These are phyloP conservation scores for Sceloporus tristichus DNA, from an alignment of 2,113 vertebrate genomes.

Conservation along the genomic window DNA sequence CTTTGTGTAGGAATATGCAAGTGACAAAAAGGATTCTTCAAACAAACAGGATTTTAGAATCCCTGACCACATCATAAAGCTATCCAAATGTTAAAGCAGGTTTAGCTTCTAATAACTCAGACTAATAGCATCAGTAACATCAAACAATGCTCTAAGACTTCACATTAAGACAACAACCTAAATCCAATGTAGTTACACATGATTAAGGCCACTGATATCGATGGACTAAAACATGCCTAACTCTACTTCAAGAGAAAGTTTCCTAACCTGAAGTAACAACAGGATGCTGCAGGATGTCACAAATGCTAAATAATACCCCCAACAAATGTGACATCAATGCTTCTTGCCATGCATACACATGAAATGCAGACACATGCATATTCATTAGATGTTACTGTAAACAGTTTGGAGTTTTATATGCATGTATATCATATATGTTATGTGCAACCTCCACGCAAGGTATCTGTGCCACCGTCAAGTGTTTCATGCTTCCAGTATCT, in stretches of 20 bases:
- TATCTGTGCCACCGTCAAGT: neutral
- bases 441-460: neutral
- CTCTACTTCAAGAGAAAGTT: neutral
- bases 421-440: neutral
- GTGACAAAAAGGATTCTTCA: neutral
- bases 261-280: neutral
- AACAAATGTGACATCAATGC: neutral
- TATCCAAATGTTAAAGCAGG: neutral
- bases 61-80: neutral
- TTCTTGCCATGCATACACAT: neutral
- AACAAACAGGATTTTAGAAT: neutral
- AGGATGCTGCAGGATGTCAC: neutral
- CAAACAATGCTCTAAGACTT: neutral
- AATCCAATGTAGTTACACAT: neutral
- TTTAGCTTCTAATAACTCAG: neutral
- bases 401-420: neutral
- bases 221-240: neutral
- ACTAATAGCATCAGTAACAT: neutral
- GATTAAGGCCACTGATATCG: neutral
- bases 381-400: constrained; percentile 5
- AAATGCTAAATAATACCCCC: neutral
- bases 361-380: neutral
- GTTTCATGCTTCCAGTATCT: neutral
- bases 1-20: neutral
- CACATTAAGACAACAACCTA: neutral